phyloP scores from a whole-genome alignment of 2,888 invertebrate genomes.

The Spodoptera exigua region DNA sequence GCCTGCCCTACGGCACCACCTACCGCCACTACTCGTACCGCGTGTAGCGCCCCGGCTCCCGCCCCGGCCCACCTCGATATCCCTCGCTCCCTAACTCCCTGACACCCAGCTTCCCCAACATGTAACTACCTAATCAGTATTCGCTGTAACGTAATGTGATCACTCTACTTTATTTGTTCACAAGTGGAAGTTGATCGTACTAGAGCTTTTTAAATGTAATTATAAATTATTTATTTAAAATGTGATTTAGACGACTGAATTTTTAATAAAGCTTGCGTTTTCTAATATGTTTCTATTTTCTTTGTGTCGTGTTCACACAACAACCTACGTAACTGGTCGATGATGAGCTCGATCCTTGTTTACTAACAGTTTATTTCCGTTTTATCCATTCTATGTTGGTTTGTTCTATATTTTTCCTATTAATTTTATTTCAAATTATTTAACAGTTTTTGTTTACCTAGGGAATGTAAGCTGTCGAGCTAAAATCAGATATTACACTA shows the following conservation, averaged over 20 bases:
- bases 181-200: slow-evolving; percentile 80
- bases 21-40: slow-evolving; percentile 97
- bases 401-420: slow-evolving; percentile 34
- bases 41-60: slow-evolving; percentile 90
- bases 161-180: slow-evolving; percentile 80
- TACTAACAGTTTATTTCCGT: slow-evolving; percentile 71
- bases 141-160: slow-evolving; percentile 83
- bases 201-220: slow-evolving; percentile 78
- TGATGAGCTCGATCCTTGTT: slow-evolving; percentile 80
- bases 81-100: slow-evolving; percentile 57
- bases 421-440: slow-evolving; percentile 5
- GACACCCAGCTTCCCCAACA: slow-evolving; percentile 63
- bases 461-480: slow-evolving; percentile 7
- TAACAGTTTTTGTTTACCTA: slow-evolving; percentile 7
- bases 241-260: slow-evolving; percentile 87
- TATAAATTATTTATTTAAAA: slow-evolving; percentile 75
- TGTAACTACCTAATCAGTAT: slow-evolving; percentile 83
- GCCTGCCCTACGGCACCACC: slow-evolving; percentile 94
- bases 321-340: slow-evolving; percentile 70
- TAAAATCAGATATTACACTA: slow-evolving; percentile 29
- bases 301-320: slow-evolving; percentile 73
- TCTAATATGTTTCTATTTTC: slow-evolving; percentile 78
- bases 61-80: slow-evolving; percentile 58
- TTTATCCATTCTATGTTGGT: slow-evolving; percentile 51
- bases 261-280: slow-evolving; percentile 89